These are phyloP conservation scores for Limanda limanda DNA, from an alignment of 2,113 vertebrate species.

Conservation along the genomic window DNA sequence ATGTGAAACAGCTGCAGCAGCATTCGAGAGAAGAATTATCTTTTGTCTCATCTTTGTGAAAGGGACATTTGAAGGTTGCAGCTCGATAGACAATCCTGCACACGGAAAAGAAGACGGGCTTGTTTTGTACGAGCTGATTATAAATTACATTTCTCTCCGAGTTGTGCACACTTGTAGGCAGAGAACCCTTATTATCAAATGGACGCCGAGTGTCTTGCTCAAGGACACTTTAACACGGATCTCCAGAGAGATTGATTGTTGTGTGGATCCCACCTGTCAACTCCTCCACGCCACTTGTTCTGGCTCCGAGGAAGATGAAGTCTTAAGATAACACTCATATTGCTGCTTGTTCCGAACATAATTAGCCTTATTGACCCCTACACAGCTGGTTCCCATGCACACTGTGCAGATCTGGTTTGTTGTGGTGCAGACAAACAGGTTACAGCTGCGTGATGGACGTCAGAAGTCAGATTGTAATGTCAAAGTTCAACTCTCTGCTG, in stretches of 20 bases:
- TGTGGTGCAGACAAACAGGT: background rate
- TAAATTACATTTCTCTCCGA: constrained; percentile 2
- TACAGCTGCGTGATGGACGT: background rate
- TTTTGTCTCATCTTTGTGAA: no score
- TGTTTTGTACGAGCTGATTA: no score
- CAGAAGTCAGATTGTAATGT: constrained; percentile 1
- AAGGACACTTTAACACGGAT: constrained; percentile 39
- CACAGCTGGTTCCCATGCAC: constrained; percentile 25
- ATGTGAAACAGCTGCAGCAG: no score
- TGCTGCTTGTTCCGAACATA: constrained; percentile 28
- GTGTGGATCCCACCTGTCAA: constrained; percentile 29
- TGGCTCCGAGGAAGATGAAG: constrained; percentile 28
- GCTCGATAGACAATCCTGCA: no score
- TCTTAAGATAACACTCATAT: constrained; percentile 30
- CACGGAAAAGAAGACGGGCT: no score
- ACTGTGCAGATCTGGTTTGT: constrained; percentile 11
- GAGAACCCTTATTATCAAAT: constrained; percentile 36
- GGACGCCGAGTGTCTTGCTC: constrained; percentile 23
- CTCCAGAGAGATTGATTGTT: constrained; percentile 28
- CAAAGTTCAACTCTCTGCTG: constrained; percentile 4
- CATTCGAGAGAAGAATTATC: no score
- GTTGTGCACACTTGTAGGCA: background rate
- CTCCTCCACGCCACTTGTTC: constrained; percentile 20
- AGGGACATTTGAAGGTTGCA: no score
- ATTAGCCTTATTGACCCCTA: constrained; percentile 60